Percentiles rank a stretch among this genome's conserved stretches.
phyloP scores from a whole-genome alignment of 1,140 invertebrate genomes.

The Drosophila neocordata region DNA sequence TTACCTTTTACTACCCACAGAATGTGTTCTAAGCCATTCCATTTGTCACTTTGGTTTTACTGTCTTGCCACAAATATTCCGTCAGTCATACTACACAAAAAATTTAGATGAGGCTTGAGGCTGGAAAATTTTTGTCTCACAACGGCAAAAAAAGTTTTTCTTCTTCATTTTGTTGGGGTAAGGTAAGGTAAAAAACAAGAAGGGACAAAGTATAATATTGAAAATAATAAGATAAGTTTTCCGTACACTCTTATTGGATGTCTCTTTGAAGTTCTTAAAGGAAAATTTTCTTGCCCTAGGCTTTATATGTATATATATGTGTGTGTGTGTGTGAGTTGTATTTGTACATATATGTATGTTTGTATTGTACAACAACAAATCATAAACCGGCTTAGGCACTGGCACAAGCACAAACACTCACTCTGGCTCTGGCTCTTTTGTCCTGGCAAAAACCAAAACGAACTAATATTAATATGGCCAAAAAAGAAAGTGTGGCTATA shows the following conservation, averaged over 20 bases:
- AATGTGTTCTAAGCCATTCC: neutral
- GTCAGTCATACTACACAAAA: slow-evolving; percentile 3
- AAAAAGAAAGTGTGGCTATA: slow-evolving; percentile 71
- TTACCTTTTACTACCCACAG: neutral
- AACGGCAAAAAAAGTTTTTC: slow-evolving; percentile 11
- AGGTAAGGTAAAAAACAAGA: slow-evolving; percentile 24
- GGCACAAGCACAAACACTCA: slow-evolving; percentile 18
- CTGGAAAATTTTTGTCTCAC: neutral
- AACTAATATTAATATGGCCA: slow-evolving; percentile 53
- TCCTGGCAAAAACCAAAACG: slow-evolving; percentile 47
- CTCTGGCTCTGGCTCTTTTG: slow-evolving; percentile 24
- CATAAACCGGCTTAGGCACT: slow-evolving; percentile 66
- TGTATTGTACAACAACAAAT: slow-evolving; percentile 27
- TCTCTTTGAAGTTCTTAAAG: slow-evolving; percentile 27
- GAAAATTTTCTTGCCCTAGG: slow-evolving; percentile 54
- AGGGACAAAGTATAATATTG: neutral
- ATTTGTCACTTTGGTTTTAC: neutral
- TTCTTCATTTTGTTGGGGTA: slow-evolving; percentile 19
- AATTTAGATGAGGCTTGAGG: neutral
- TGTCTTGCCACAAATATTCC: slow-evolving; percentile 1
- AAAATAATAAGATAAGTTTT: slow-evolving; percentile 12
- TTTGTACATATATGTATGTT: neutral
- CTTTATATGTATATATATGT: neutral
- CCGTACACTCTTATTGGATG: slow-evolving; percentile 35
- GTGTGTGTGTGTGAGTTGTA: neutral